Evolutionary conservation across 2,888 invertebrate species (phyloP).

Genomic region (Caenorhabditis afra): DNA sequence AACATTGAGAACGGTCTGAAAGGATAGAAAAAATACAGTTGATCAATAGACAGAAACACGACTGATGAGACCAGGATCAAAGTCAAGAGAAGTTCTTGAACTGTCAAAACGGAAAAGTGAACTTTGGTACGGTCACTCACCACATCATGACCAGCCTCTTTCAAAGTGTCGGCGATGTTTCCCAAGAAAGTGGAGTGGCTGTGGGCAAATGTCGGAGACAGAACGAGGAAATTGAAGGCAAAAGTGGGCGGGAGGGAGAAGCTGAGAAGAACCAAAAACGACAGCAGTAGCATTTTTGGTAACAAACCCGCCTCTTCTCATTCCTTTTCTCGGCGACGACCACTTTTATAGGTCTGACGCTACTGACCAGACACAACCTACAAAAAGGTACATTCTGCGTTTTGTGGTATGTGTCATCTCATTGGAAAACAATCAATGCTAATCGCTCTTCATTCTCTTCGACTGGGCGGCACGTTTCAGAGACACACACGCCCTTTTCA

Average conservation of each 20-base stretch:
- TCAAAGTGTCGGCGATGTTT: conserved; percentile 17
- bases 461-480: not conserved
- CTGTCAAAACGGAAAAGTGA: no score
- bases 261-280: not conserved
- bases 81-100: no score
- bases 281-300: not conserved
- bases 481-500: not conserved
- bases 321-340: not conserved
- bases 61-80: no score
- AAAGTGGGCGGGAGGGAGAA: not conserved
- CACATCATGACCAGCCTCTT: conserved; percentile 27
- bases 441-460: conserved; percentile 5
- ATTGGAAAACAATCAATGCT: not conserved
- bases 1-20: no score
- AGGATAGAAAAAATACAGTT: no score
- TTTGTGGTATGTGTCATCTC: conserved; percentile 8
- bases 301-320: not conserved
- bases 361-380: not conserved
- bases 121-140: not conserved
- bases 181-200: conserved; percentile 19
- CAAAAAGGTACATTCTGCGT: not conserved
- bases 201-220: conserved; percentile 17
- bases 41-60: no score
- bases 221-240: conserved; percentile 34
- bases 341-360: not conserved